Percentiles rank a stretch among this genome's conserved stretches.
Evolutionary conservation across 2,888 invertebrate genomes (phyloP).

Genomic region (Pachydiplax longipennis): DNA sequence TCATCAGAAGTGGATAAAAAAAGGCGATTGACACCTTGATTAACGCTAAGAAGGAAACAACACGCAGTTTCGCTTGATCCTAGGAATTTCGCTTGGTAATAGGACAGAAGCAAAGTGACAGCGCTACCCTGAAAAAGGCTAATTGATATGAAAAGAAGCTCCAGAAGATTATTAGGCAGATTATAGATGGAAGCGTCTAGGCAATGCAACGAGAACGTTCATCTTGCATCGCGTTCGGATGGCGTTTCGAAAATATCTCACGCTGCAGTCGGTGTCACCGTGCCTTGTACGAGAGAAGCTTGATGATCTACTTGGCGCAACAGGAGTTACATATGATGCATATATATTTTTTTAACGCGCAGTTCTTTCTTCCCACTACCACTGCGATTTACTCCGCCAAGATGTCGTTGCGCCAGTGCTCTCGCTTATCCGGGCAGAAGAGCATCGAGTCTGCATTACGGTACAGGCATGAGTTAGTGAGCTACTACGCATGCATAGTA

Average conservation of each 20-base stretch:
- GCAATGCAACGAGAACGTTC: too few species aligned
- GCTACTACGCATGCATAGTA: neutral
- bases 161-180: too few species aligned
- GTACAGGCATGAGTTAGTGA: neutral
- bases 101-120: too few species aligned
- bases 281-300: neutral
- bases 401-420: neutral
- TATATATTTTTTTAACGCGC: neutral
- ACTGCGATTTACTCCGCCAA: neutral
- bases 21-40: too few species aligned
- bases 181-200: too few species aligned
- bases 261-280: neutral
- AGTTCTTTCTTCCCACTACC: neutral
- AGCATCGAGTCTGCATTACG: neutral
- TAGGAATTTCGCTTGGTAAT: too few species aligned
- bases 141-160: too few species aligned
- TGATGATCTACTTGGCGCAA: neutral
- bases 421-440: neutral
- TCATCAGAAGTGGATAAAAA: too few species aligned
- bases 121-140: too few species aligned
- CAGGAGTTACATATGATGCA: neutral
- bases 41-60: too few species aligned
- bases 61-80: too few species aligned
- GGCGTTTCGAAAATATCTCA: neutral
- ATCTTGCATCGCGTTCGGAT: neutral